Evolutionary conservation across 1,140 invertebrate genomes (phyloP).

Genomic region (Diorhabda elongata): DNA sequence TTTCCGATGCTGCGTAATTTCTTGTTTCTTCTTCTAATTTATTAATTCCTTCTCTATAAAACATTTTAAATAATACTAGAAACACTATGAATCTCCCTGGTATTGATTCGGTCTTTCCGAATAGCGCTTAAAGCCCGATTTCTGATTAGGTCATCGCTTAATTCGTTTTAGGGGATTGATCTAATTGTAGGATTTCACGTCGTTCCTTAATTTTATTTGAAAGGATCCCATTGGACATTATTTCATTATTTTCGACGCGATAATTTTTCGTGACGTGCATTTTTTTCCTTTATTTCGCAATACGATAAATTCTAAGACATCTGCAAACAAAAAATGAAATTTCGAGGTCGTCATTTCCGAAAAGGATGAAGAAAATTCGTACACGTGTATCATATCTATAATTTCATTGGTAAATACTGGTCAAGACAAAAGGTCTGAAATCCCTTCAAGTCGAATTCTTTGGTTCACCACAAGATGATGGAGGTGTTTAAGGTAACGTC

Average conservation of each 20-base stretch:
- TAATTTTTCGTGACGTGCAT: constrained; percentile 20
- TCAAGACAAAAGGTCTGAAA: background rate
- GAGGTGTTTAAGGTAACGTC: constrained; percentile 33
- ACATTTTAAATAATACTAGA: too few species aligned
- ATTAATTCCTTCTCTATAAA: too few species aligned
- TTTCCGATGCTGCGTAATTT: too few species aligned
- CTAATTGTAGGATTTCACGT: background rate
- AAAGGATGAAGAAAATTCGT: too few species aligned
- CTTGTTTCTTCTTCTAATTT: too few species aligned
- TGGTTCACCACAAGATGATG: constrained; percentile 20
- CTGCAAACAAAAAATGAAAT: too few species aligned
- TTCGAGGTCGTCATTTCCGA: too few species aligned
- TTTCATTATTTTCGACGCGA: constrained; percentile 23
- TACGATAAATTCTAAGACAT: background rate
- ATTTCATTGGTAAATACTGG: too few species aligned
- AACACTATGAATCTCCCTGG: too few species aligned
- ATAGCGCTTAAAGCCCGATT: too few species aligned
- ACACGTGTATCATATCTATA: too few species aligned
- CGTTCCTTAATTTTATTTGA: background rate
- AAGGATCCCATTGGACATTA: background rate
- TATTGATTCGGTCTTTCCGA: too few species aligned
- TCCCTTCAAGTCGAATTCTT: background rate
- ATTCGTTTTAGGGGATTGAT: constrained; percentile 5
- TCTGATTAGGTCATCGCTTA: background rate
- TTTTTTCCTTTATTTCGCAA: background rate